Evolutionary conservation across 2,888 invertebrate species (phyloP), one percentile per base, ranked within the genome.

Genomic region (Suillia variegata): DNA sequence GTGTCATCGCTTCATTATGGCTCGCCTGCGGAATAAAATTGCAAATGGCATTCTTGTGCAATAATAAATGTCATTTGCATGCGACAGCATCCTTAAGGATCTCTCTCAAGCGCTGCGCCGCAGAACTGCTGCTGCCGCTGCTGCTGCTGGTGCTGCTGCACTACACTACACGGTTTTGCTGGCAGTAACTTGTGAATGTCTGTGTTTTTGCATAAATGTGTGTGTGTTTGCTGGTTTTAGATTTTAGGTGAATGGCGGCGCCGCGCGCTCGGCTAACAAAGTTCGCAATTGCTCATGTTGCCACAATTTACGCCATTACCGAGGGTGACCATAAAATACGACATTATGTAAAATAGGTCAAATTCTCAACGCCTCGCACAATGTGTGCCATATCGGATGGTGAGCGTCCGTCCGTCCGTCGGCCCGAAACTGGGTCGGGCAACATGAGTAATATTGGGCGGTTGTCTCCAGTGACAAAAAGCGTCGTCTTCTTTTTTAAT

Each of bases 41-140:
- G 53, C 53, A 53, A 53, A 34, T 53, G 53, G 21, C 53, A 53
- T 53, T 53, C 48, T 48, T 48, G 48, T 26, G 55, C 55, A 55
- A 48, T 55, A 48, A 55, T 55, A 55, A 55, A 55, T 48, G 55
- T 48, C 55, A 55, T 55, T 55, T 55, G 55, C 55, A 55, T 47
- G 55, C 20, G 20, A 45, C 10, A 45, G 34, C 55, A 33, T 47
- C 55, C 48, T 55, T 20, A 55, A 55, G 48, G 48, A 31, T 33
- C 2, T 38, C 38, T 48, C 20, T 5, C 5, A 12, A 3, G 48
- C 48, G 8, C n/a, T n/a, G n/a, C n/a, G n/a, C n/a, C n/a, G n/a
- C n/a, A n/a, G n/a, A n/a, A n/a, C n/a, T n/a, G n/a, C n/a, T n/a
- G n/a, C n/a, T n/a, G n/a, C n/a, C n/a, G n/a, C n/a, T n/a, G n/a